Percentiles rank a stretch among this genome's conserved stretches.
Conservation (phyloP, 1,140 invertebrate genomes). For the Pygmarrhopalites habei region DNA sequence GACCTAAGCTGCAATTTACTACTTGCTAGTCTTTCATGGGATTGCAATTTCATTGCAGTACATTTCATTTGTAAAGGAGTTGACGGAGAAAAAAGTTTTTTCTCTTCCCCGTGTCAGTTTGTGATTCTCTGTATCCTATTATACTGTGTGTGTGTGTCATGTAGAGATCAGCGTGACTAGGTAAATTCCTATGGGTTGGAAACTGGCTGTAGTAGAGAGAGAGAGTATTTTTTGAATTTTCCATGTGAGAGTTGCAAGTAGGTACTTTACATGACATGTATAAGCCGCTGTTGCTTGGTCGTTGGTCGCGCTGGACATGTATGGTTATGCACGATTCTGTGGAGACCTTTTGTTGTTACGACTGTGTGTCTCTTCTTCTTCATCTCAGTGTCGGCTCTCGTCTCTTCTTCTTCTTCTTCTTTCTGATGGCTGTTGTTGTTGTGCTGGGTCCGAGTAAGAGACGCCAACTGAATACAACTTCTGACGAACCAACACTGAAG, state of each 20-base stretch:
- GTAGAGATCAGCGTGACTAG: background rate
- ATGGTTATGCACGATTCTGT: background rate
- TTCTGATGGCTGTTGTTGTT: too few species aligned
- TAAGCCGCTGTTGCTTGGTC: background rate
- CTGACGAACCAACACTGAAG: background rate
- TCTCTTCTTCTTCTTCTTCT: background rate
- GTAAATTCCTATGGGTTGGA: background rate
- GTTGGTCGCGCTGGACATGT: background rate
- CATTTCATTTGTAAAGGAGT: background rate
- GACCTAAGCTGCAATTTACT: constrained; percentile 7
- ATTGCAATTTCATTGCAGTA: constrained; percentile 6
- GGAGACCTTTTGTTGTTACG: too few species aligned
- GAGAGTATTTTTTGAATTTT: background rate
- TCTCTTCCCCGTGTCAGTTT: background rate
- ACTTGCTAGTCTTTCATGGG: background rate
- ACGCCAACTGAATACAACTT: background rate
- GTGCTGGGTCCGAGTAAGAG: too few species aligned
- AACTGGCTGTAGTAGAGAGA: background rate
- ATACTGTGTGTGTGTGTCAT: too few species aligned
- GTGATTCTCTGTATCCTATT: background rate
- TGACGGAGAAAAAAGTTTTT: background rate
- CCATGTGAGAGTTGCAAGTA: too few species aligned
- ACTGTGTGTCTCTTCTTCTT: background rate
- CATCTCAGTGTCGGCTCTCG: background rate
- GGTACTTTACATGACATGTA: background rate